Percentiles rank a stretch among this genome's conserved stretches.
These are phyloP conservation scores for Sylvicola fuscatus DNA, from an alignment of 2,888 invertebrate genomes.

Conservation along the genomic window DNA sequence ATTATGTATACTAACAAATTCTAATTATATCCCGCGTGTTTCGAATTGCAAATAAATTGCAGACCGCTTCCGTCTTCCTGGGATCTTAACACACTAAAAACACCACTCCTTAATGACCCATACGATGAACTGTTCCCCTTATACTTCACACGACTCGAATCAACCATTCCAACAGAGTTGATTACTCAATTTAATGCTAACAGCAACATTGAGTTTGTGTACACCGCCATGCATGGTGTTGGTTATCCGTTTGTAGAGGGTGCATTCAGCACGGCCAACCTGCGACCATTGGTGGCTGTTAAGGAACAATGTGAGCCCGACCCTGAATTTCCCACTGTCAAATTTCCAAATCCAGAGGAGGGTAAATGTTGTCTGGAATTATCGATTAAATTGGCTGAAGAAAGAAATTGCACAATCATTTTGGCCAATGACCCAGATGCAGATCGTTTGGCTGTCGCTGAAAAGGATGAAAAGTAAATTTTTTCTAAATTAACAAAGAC, in stretches of 20 bases:
- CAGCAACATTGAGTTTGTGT: constrained; percentile 47
- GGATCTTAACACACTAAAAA: constrained; percentile 39
- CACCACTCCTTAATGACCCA: constrained; percentile 44
- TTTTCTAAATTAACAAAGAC: not conserved
- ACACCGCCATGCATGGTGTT: constrained; percentile 97
- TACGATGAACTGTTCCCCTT: constrained; percentile 37
- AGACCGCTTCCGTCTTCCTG: constrained; percentile 59
- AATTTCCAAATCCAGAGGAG: constrained; percentile 97
- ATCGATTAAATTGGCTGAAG: constrained; percentile 57
- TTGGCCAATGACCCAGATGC: constrained; percentile 98
- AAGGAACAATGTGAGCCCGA: constrained; percentile 66
- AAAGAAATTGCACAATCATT: constrained; percentile 46
- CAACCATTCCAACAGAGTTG: constrained; percentile 30
- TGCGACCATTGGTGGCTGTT: constrained; percentile 30
- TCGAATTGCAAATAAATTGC: not conserved
- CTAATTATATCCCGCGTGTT: too few relatives aligned
- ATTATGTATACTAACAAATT: too few relatives aligned
- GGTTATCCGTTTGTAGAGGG: constrained; percentile 58
- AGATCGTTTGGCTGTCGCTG: constrained; percentile 85
- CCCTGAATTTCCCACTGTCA: constrained; percentile 93
- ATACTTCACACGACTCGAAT: constrained; percentile 43
- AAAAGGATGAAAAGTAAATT: constrained; percentile 42
- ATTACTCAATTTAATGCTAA: constrained; percentile 30
- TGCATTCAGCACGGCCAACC: constrained; percentile 53
- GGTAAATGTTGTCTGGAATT: constrained; percentile 59